These are phyloP conservation scores for Norana najaformis DNA, from an alignment of 2,888 invertebrate species.

Conservation along the genomic window DNA sequence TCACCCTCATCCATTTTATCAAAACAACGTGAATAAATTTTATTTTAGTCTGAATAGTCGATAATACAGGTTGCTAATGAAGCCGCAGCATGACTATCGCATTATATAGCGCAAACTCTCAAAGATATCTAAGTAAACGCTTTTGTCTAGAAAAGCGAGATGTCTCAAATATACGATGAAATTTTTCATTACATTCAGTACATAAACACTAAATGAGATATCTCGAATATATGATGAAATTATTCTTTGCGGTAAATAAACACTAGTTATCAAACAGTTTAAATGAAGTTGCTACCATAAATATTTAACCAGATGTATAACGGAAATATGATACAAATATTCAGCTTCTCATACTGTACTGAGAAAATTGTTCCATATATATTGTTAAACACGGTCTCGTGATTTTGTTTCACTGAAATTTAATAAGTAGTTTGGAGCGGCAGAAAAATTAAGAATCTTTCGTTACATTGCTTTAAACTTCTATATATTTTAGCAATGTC, in stretches of 20 bases:
- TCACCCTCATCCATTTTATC: not conserved
- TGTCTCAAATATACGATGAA: not conserved
- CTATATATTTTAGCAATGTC: not conserved
- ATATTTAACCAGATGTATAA: not conserved
- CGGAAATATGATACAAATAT: not conserved
- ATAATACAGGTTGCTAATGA: not conserved
- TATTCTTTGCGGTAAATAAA: not conserved
- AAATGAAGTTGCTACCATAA: not conserved
- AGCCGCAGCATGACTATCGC: not conserved
- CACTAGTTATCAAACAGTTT: not conserved
- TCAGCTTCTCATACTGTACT: not conserved
- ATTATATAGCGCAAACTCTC: not conserved
- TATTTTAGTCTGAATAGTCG: not conserved
- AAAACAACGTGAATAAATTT: not conserved
- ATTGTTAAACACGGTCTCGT: too few relatives aligned
- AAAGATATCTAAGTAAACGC: not conserved
- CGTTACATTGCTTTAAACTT: not conserved
- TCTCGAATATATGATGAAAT: not conserved
- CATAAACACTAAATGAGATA: not conserved
- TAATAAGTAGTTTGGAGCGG: too few relatives aligned
- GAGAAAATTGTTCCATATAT: too few relatives aligned
- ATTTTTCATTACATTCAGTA: not conserved
- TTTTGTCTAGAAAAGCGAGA: not conserved
- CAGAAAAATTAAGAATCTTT: not conserved
- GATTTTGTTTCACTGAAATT: too few relatives aligned